Evolutionary conservation across 2,113 vertebrate species (phyloP).

Genomic region (Vulpes ferrilata): DNA sequence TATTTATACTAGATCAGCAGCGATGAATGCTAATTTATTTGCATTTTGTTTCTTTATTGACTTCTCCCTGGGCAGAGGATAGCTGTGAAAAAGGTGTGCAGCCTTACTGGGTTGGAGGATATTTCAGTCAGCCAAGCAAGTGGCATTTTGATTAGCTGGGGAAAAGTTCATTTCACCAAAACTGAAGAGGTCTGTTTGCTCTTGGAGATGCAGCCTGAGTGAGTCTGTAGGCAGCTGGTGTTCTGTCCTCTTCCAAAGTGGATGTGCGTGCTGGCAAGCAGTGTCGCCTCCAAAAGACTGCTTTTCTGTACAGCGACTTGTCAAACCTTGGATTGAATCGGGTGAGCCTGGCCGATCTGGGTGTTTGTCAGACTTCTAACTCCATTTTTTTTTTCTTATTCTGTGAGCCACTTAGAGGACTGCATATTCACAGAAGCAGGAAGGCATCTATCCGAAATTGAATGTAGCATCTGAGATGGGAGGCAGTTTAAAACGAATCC

Average conservation of each 20-base stretch:
- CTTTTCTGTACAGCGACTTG: constrained; percentile 63
- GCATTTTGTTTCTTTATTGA: constrained; percentile 87
- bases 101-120: constrained; percentile 67
- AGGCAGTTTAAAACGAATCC: neutral
- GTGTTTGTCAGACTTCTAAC: constrained; percentile 58
- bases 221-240: constrained; percentile 56
- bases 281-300: constrained; percentile 58
- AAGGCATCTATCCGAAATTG: constrained; percentile 7
- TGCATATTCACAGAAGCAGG: constrained; percentile 47
- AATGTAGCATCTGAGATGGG: neutral
- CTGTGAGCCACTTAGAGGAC: constrained; percentile 46
- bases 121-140: constrained; percentile 80
- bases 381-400: neutral
- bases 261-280: constrained; percentile 45
- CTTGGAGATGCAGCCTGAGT: constrained; percentile 71
- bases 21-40: constrained; percentile 88
- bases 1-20: constrained; percentile 87
- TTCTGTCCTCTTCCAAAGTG: neutral
- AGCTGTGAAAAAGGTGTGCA: constrained; percentile 42
- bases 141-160: constrained; percentile 81
- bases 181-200: constrained; percentile 76
- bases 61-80: constrained; percentile 75
- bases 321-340: constrained; percentile 52
- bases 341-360: constrained; percentile 39
- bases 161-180: constrained; percentile 69